Conservation (phyloP, 1,140 invertebrate genomes). For the Dufourea novaeangliae region DNA sequence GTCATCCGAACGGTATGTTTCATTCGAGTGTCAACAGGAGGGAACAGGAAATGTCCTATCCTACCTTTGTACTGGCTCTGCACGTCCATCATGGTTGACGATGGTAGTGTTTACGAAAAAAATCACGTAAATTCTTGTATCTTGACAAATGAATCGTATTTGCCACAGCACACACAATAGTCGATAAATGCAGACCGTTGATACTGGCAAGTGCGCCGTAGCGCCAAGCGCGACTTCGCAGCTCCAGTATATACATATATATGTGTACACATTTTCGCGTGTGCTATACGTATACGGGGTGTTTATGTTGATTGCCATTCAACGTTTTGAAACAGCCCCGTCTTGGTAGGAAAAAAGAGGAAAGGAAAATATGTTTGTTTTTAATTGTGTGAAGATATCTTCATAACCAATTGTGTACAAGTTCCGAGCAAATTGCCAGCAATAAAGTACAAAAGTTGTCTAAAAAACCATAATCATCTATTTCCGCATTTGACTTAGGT, state of each 20-base stretch:
- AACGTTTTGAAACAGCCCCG: neutral
- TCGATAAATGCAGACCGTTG: conserved; percentile 73
- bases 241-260: conserved; percentile 1
- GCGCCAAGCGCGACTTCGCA: conserved; percentile 46
- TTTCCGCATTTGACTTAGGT: too few relatives aligned
- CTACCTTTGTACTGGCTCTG: conserved; percentile 74
- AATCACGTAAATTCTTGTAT: conserved; percentile 38
- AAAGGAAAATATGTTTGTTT: too few relatives aligned
- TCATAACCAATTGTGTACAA: too few relatives aligned
- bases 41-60: conserved; percentile 6
- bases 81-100: conserved; percentile 67
- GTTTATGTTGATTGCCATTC: neutral
- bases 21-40: neutral
- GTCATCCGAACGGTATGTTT: neutral
- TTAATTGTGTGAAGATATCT: too few relatives aligned
- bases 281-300: neutral
- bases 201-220: conserved; percentile 73
- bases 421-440: too few relatives aligned
- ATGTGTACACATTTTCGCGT: neutral
- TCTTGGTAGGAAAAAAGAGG: neutral
- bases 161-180: conserved; percentile 63
- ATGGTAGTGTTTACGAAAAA: conserved; percentile 37
- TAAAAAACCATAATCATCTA: too few relatives aligned
- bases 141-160: conserved; percentile 64
- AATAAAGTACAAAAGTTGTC: too few relatives aligned